phyloP scores from a whole-genome alignment of 2,113 vertebrate species.

The Odontesthes bonariensis region DNA sequence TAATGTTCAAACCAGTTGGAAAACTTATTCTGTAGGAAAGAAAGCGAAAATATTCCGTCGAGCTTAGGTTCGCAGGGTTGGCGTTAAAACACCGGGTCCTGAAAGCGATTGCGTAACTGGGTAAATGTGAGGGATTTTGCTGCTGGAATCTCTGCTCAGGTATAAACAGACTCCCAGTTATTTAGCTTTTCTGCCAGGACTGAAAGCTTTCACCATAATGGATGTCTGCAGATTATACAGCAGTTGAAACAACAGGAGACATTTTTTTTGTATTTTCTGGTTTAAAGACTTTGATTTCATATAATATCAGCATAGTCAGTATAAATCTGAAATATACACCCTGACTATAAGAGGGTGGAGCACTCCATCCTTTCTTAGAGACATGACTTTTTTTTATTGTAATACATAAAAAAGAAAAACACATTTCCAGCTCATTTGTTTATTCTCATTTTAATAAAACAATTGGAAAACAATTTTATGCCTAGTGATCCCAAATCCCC shows the following conservation, averaged over 20 bases:
- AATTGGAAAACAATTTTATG: too few species aligned
- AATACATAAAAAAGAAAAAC: too few species aligned
- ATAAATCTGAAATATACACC: slow-evolving; percentile 20
- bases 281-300: slow-evolving; percentile 43
- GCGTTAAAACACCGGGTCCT: background rate
- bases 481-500: too few species aligned
- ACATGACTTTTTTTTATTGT: too few species aligned
- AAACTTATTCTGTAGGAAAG: background rate
- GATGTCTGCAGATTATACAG: background rate
- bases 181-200: background rate
- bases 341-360: too few species aligned
- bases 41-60: background rate
- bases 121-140: background rate
- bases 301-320: slow-evolving; percentile 12
- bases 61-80: background rate
- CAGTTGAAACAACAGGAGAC: background rate
- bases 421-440: too few species aligned
- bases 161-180: background rate
- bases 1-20: background rate
- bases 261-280: slow-evolving; percentile 14
- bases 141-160: background rate
- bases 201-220: background rate
- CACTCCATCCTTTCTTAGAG: too few species aligned
- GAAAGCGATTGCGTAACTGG: background rate
- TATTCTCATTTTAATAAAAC: too few species aligned